Base-by-base conservation (phyloP, 2,888 invertebrate genomes). In the Drosophila basisetae region DNA sequence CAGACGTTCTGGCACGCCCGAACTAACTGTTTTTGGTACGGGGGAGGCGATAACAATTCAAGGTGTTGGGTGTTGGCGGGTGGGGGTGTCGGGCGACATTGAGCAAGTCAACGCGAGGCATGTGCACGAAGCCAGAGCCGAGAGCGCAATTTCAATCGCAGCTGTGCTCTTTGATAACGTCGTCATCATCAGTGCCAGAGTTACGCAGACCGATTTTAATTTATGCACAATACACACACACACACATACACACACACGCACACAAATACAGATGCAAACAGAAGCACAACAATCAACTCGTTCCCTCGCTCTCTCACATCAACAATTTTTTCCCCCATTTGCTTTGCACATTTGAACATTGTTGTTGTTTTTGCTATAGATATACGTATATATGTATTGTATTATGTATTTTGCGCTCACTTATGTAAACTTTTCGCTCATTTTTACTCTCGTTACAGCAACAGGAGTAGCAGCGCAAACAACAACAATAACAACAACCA, bases 131-230 rank as follows among this genome's bases (percentile, higher is more conserved):
- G 56, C 70, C 62, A 65, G 56, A 73, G 66, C 55, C 61, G 58
- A 66, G 73, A 68, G 67, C 73, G 71, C 9, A 43, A 63, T 65
- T 80, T 67, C 73, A 80, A 73, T 77, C 68, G 74, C 80, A 79
- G 76, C 80, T 78, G 78, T 74, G 53, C 47, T 47, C 47, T 47
- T 25, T 80, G 80, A 80, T 80, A 80, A 80, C 80, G 74, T 77
- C 80, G 80, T 82, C 82, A 80, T 83, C 85, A 72, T 83, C 47
- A 47, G 47, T 82, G 77, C 66, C 70, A 70, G 62, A 68, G 70
- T 74, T 68, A 82, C 80, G 75, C 78, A 82, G 82, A 78, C 79
- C 81, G 81, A 88, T 86, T 84, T 88, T 90, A 89, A 90, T 86
- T 86, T 90, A 88, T 88, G 77, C 90, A 78, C 76, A 67, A 74